Base-by-base conservation (phyloP, 2,797 vertebrate species). In the Darevskia mixta region DNA sequence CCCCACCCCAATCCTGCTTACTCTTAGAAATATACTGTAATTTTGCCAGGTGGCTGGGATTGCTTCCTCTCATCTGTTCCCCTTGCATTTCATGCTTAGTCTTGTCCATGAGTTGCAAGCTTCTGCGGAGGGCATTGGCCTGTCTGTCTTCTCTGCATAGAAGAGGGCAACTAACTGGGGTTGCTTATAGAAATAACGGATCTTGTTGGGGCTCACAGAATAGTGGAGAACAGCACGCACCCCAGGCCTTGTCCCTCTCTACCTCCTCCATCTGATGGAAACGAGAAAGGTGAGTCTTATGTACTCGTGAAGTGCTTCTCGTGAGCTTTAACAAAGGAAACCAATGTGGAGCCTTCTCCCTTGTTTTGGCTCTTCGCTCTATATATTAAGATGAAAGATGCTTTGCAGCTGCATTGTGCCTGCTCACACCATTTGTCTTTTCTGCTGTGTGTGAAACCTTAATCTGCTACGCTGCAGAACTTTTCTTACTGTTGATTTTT, bases 81-180 rank as follows among this genome's bases (percentile, higher is more conserved):
- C 82, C 89, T 4, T 85, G 49, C 86, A 83, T 93, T 94, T 95
- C 78, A 83, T 93, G 88, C 88, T 89, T 91, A 88, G 75, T 90
- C 72, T 92, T 93, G 89, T 92, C 80, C 84, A 73, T 90, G 83
- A 94, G 88, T 94, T 95, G 92, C 75, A 94, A 92, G 93, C 90
- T 95, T 94, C 92, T 20, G 55, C 90, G 91, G 76, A 93, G 77
- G 83, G 87, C 58, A 58, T 92, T 94, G 87, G 90, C 86, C 90
- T 91, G 93, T 92, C 92, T 94, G 85, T 94, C 72, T 32, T 92
- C 94, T 92, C 93, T 89, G 81, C 80, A 89, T 77, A 76, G 93
- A 90, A 95, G 91, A 94, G 95, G 95, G 94, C 95, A 87, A 94
- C 92, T 95, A 93, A 95, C 94, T 94, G 92, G 90, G 92, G 88